Conservation (phyloP, 2,888 invertebrate genomes). For the Eristalis intricaria region DNA sequence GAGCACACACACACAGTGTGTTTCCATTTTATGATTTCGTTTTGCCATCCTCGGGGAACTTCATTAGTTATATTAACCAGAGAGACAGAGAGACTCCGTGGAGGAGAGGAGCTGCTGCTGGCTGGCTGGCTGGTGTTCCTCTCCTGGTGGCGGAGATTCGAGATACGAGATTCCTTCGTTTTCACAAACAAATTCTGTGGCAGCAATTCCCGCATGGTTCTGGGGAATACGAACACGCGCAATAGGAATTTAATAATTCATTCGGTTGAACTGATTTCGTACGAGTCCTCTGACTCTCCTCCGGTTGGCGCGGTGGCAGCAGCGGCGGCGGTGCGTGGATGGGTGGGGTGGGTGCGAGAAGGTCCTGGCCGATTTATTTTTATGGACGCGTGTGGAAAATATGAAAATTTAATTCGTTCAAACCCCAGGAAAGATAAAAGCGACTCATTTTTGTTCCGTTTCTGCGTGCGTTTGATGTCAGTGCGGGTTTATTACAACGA, state of each 20-base stretch:
- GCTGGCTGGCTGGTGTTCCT: conserved; percentile 5
- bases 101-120: not conserved
- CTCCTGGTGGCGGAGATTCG: not conserved
- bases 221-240: conserved; percentile 47
- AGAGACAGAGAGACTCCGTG: conserved; percentile 2
- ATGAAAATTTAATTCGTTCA: conserved; percentile 37
- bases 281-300: not conserved
- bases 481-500: not conserved
- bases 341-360: not conserved
- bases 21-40: conserved; percentile 24
- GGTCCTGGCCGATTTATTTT: conserved; percentile 44
- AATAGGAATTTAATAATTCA: conserved; percentile 56
- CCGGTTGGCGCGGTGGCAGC: no score
- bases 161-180: conserved; percentile 20
- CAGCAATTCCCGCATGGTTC: conserved; percentile 45
- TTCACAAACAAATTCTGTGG: conserved; percentile 38
- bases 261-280: conserved; percentile 45
- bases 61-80: conserved; percentile 52
- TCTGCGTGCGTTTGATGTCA: conserved; percentile 30
- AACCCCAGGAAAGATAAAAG: conserved; percentile 27
- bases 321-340: not conserved
- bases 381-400: conserved; percentile 42
- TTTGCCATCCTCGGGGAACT: conserved; percentile 34
- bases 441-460: conserved; percentile 15
- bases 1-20: not conserved